Evolutionary conservation across 2,113 vertebrate genomes (phyloP), one percentile per base, ranked within the genome.

Genomic region (human (Homo sapiens)): DNA sequence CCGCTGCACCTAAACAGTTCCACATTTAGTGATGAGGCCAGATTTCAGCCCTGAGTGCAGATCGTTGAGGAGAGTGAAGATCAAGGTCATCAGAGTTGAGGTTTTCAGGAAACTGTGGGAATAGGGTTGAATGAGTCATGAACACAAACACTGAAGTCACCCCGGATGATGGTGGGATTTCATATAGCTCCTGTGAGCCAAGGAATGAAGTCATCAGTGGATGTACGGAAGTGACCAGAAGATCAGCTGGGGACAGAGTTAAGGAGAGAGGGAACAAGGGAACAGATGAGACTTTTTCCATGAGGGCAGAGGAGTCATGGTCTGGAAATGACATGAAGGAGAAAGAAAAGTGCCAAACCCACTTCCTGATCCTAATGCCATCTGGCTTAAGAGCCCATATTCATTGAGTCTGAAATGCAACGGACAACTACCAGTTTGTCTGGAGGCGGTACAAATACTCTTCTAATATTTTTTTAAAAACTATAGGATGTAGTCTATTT

Each of bases 131-230:
- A 25, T 97, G 97, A 93, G 75, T 97, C 96, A 96, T 8, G 1
- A 8, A 80, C 59, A 73, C n/a, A 73, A 87, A 92, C 68, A 40
- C 61, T 93, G 90, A 92, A 52, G 94, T 97, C 90, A 90, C 43
- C 61, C 78, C 22, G 27, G 86, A 50, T 79, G 59, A 32, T 18
- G 27, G 66, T 50, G 68, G 85, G 86, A 72, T 83, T 95, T 83
- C 48, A 55, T 59, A 43, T 5, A 38, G 48, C 22, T 45, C 27
- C 25, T 72, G 30, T 45, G 86, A 97, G 84, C 92, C 96, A 93
- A 75, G 78, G 35, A 70, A 40, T 97, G 93, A 97, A 48, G 93
- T 97, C 97, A 97, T 59, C 10, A 6, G 25, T 70, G 66, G 73
- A 40, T 38, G 52, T 11, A 78, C 68, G 45, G 48, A 82, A 89